phyloP scores from a whole-genome alignment of 2,888 invertebrate genomes.

The Eupelmus urozonus region DNA sequence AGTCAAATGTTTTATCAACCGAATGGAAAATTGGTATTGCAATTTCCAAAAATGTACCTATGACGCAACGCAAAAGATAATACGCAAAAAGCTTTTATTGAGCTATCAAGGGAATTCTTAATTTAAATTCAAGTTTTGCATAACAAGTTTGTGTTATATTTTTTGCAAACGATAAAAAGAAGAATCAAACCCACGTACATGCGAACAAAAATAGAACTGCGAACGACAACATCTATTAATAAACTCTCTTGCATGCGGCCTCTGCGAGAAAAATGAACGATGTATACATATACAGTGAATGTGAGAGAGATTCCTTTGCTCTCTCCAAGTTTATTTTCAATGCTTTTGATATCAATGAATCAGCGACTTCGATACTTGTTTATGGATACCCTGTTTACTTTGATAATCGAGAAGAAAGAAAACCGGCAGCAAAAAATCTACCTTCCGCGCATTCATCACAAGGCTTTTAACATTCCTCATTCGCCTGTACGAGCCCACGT shows the following conservation, averaged over 20 bases:
- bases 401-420: constrained; percentile 12
- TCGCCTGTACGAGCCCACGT: not conserved
- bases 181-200: not conserved
- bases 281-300: not conserved
- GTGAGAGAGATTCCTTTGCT: constrained; percentile 19
- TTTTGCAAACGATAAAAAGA: constrained; percentile 5
- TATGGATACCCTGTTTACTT: constrained; percentile 4
- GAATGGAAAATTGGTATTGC: too few relatives aligned
- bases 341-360: constrained; percentile 23
- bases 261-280: constrained; percentile 12
- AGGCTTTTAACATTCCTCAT: constrained; percentile 36
- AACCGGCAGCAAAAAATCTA: not conserved
- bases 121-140: too few relatives aligned
- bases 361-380: not conserved
- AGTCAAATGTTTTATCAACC: too few relatives aligned
- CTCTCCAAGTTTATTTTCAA: constrained; percentile 26
- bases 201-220: constrained; percentile 36
- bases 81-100: too few relatives aligned
- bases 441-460: constrained; percentile 9
- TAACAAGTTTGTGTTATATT: not conserved
- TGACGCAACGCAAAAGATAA: too few relatives aligned
- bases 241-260: not conserved
- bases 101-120: too few relatives aligned
- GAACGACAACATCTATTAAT: constrained; percentile 35
- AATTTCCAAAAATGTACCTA: too few relatives aligned